Evolutionary conservation across 2,888 invertebrate genomes (phyloP).

Genomic region (Ennomos erosarius): DNA sequence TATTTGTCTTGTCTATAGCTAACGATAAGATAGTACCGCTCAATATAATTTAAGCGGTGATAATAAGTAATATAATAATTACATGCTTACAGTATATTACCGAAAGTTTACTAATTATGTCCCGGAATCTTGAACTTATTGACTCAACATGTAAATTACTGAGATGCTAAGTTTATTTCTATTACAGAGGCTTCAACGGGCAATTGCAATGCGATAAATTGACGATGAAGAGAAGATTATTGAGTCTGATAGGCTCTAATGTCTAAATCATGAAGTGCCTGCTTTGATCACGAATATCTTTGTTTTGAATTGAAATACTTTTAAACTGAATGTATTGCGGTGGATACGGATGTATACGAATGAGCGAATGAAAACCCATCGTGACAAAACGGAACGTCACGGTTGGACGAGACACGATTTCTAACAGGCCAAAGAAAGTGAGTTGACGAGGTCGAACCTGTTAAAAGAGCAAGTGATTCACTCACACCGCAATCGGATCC

Average conservation of each 20-base stretch:
- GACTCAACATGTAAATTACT: too few relatives aligned
- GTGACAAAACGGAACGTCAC: conserved; percentile 53
- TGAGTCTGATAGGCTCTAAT: too few relatives aligned
- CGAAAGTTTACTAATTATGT: too few relatives aligned
- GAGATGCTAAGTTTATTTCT: too few relatives aligned
- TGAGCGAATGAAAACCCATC: conserved; percentile 34
- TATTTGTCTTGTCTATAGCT: conserved; percentile 49
- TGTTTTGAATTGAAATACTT: too few relatives aligned
- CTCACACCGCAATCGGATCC: conserved; percentile 55
- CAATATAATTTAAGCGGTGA: conserved; percentile 38
- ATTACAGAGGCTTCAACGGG: too few relatives aligned
- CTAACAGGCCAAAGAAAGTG: conserved; percentile 74
- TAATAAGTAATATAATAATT: conserved; percentile 39
- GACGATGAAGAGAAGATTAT: too few relatives aligned
- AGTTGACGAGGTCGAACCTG: conserved; percentile 54
- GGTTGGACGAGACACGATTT: conserved; percentile 62
- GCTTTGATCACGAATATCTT: too few relatives aligned
- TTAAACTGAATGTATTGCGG: conserved; percentile 17
- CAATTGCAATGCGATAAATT: too few relatives aligned
- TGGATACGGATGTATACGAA: conserved; percentile 5
- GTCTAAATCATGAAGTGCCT: too few relatives aligned
- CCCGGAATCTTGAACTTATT: not conserved
- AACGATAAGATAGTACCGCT: conserved; percentile 53
- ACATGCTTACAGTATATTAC: too few relatives aligned
- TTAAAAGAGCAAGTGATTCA: conserved; percentile 56